Conservation (phyloP, 2,113 vertebrate genomes). For the Trematocara zebra region DNA sequence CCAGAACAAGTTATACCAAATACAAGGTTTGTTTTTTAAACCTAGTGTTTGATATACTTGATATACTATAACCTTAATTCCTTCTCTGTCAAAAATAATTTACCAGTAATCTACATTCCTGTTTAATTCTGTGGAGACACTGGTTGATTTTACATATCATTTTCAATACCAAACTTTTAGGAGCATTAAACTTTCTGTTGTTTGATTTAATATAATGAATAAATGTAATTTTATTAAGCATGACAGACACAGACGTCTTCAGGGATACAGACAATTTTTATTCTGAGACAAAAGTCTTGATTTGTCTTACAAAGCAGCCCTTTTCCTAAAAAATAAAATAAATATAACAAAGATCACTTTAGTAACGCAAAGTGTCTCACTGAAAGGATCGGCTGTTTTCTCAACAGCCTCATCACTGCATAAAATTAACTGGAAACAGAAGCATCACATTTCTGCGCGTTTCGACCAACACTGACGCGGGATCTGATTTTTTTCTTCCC, state of each 20-base stretch:
- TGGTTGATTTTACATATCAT: rapidly evolving
- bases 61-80: background rate
- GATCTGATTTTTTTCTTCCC: background rate
- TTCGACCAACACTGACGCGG: background rate
- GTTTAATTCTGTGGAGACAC: background rate
- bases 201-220: background rate
- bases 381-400: background rate
- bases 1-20: background rate
- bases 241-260: background rate
- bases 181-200: background rate
- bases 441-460: background rate
- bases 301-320: conserved; percentile 37
- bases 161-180: rapidly evolving
- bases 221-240: background rate
- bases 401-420: background rate
- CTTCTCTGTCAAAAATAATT: rapidly evolving
- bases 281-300: background rate
- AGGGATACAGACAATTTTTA: conserved; percentile 13
- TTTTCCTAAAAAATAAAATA: conserved; percentile 11
- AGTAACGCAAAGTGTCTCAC: background rate
- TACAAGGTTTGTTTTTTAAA: rapidly evolving
- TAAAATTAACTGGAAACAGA: background rate
- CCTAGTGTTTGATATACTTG: background rate
- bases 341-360: background rate
- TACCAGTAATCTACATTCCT: rapidly evolving